A percentile compares a stretch with the other conserved stretches of the same genome.
Conservation (phyloP, 2,888 invertebrate genomes). For the Morinoia aosen region DNA sequence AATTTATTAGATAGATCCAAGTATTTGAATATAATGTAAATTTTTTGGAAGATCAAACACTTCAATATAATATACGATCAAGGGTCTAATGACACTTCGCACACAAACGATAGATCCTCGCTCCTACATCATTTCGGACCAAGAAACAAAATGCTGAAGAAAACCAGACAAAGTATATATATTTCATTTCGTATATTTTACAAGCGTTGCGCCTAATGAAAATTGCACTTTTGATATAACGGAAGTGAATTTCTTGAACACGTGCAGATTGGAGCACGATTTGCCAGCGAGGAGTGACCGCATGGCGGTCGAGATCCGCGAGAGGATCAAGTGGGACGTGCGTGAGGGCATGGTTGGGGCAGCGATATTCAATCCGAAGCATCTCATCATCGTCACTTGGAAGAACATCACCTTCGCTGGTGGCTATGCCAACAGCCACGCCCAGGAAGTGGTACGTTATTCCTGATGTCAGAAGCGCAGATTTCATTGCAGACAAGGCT, state of each 20-base stretch:
- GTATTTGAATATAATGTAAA: background rate
- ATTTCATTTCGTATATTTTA: background rate
- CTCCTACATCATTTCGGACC: background rate
- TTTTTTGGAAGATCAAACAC: background rate
- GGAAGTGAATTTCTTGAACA: background rate
- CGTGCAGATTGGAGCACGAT: constrained; percentile 77
- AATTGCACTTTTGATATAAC: background rate
- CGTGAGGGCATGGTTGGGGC: constrained; percentile 92
- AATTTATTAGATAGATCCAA: background rate
- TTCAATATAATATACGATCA: background rate
- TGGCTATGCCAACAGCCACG: constrained; percentile 74
- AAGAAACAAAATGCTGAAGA: background rate
- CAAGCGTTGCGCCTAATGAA: background rate
- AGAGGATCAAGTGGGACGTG: constrained; percentile 89
- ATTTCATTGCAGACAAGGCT: background rate
- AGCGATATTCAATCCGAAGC: constrained; percentile 90
- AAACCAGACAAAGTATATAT: background rate
- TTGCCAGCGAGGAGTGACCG: constrained; percentile 82
- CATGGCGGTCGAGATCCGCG: constrained; percentile 87
- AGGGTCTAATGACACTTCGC: background rate
- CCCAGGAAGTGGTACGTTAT: constrained; percentile 69
- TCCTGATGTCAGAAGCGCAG: background rate
- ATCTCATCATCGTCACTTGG: constrained; percentile 93
- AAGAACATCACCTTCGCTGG: constrained; percentile 94
- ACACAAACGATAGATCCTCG: background rate